Evolutionary conservation across 2,888 invertebrate species (phyloP).

Genomic region (Agonopterix subpropinquella): DNA sequence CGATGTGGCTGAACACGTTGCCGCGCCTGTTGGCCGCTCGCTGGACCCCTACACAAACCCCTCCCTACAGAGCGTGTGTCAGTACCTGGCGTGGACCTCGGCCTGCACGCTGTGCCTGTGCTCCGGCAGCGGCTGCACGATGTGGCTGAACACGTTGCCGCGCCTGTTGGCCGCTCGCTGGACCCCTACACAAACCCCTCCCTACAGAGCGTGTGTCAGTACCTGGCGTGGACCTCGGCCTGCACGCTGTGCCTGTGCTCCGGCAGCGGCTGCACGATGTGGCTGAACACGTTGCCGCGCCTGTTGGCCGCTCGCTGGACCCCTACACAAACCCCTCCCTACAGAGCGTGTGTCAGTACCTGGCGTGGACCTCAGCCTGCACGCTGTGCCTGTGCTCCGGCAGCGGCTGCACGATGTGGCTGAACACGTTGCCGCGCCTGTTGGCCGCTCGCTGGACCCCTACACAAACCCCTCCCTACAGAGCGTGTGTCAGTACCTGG

Average conservation of each 20-base stretch:
- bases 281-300: conserved; percentile 89
- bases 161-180: conserved; percentile 76
- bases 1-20: conserved; percentile 92
- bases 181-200: too few species aligned
- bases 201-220: neutral
- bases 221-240: conserved; percentile 81
- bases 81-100: conserved; percentile 78
- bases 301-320: conserved; percentile 71
- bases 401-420: conserved; percentile 90
- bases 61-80: neutral
- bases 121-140: conserved; percentile 85
- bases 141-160: conserved; percentile 91
- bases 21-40: conserved; percentile 79
- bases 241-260: conserved; percentile 79
- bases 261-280: conserved; percentile 88
- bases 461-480: too few species aligned
- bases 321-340: too few species aligned
- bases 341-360: neutral
- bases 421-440: conserved; percentile 89
- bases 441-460: conserved; percentile 62
- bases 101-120: conserved; percentile 80
- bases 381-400: conserved; percentile 76
- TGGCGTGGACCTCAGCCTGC: conserved; percentile 84
- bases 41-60: too few species aligned
- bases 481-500: conserved; percentile 30